A percentile compares a stretch with the other conserved stretches of the same genome.
These are phyloP conservation scores for Ligdia adustata DNA, from an alignment of 2,888 invertebrate genomes.

Conservation along the genomic window DNA sequence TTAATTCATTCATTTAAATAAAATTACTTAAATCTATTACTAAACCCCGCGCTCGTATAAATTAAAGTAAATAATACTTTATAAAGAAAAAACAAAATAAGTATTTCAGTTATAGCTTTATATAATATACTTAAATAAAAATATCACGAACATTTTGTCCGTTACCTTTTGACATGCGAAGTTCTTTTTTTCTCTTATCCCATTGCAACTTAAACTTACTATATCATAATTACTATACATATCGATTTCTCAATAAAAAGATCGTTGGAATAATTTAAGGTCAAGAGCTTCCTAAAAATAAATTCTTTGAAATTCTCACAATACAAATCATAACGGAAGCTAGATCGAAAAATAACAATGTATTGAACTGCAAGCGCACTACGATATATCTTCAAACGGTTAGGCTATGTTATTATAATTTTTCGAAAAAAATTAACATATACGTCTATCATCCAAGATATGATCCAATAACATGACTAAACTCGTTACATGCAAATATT, in stretches of 20 bases:
- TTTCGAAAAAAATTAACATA: constrained; percentile 69
- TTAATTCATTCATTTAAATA: no score
- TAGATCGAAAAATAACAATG: constrained; percentile 79
- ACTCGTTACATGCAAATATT: constrained; percentile 68
- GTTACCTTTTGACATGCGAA: constrained; percentile 19
- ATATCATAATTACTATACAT: constrained; percentile 38
- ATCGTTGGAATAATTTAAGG: constrained; percentile 67
- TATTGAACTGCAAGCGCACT: constrained; percentile 45
- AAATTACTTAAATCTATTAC: no score
- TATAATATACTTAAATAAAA: no score
- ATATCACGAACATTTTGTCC: constrained; percentile 5
- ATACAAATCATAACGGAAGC: constrained; percentile 69
- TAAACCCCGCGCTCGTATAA: no score
- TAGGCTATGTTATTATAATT: constrained; percentile 53
- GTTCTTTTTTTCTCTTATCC: constrained; percentile 26
- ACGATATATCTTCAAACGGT: constrained; percentile 58
- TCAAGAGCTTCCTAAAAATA: constrained; percentile 55
- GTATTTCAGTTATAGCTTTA: no score
- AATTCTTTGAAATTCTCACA: constrained; percentile 59
- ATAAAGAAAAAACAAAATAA: no score
- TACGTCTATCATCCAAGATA: constrained; percentile 77
- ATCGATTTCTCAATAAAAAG: constrained; percentile 52
- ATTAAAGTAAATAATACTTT: no score
- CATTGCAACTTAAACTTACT: constrained; percentile 34
- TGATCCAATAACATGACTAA: constrained; percentile 72